phyloP scores from a whole-genome alignment of 2,113 vertebrate species.

The Lycaon pictus region DNA sequence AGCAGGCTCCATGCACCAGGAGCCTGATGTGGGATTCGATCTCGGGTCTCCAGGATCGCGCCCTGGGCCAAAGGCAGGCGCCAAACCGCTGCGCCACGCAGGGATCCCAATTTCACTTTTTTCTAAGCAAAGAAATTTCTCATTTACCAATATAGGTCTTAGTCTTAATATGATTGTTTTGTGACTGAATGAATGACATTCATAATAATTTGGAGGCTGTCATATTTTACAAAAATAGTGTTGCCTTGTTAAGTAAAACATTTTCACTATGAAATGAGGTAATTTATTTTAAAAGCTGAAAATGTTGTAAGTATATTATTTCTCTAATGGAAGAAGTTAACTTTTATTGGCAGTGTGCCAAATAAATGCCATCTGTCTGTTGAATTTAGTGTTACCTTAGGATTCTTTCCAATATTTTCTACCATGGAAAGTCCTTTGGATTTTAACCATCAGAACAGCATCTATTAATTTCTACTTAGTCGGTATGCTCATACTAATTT shows the following conservation, averaged over 20 bases:
- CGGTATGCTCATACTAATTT: slow-evolving; percentile 4
- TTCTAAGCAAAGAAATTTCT: slow-evolving; percentile 51
- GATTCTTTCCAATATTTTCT: slow-evolving; percentile 69
- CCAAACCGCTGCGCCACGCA: too few relatives aligned
- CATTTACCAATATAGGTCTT: slow-evolving; percentile 16
- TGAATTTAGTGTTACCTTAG: slow-evolving; percentile 77
- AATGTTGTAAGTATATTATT: slow-evolving; percentile 74
- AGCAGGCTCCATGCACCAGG: too few relatives aligned
- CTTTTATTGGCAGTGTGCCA: slow-evolving; percentile 79
- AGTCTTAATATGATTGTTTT: background rate
- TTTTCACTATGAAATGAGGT: slow-evolving; percentile 66
- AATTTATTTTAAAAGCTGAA: slow-evolving; percentile 76
- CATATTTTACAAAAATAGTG: slow-evolving; percentile 26
- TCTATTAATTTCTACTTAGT: slow-evolving; percentile 51
- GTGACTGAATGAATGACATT: slow-evolving; percentile 34
- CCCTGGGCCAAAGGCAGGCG: too few relatives aligned
- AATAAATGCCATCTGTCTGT: slow-evolving; percentile 76
- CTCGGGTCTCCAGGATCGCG: too few relatives aligned
- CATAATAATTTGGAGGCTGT: slow-evolving; percentile 39
- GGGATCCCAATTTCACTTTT: slow-evolving; percentile 56
- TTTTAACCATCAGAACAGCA: slow-evolving; percentile 57
- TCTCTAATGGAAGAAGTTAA: slow-evolving; percentile 63
- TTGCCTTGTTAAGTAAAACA: slow-evolving; percentile 71
- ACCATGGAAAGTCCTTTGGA: slow-evolving; percentile 11
- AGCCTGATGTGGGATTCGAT: too few relatives aligned